These are phyloP conservation scores for Lymantria monacha DNA, from an alignment of 2,888 invertebrate genomes.

Conservation along the genomic window DNA sequence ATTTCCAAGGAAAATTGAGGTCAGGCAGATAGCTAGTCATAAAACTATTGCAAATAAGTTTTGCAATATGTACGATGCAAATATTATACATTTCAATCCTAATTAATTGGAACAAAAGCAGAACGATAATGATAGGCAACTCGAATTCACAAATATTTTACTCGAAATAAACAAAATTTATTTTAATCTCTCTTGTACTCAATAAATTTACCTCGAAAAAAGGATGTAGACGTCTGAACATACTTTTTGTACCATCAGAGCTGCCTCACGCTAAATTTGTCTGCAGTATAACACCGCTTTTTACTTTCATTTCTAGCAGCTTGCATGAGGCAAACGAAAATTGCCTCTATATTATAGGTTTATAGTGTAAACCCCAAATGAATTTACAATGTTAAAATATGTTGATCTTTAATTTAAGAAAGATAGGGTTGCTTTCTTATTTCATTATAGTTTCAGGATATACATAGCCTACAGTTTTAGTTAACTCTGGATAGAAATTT, in stretches of 20 bases:
- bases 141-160: too few species aligned
- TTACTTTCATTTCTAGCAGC: conserved; percentile 30
- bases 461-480: background rate
- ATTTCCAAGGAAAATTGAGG: too few species aligned
- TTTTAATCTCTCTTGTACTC: conserved; percentile 45
- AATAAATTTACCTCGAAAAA: conserved; percentile 51
- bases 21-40: too few species aligned
- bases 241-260: conserved; percentile 47
- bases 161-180: conserved; percentile 27
- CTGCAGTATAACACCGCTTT: conserved; percentile 48
- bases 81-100: too few species aligned
- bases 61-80: too few species aligned
- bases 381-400: conserved; percentile 10
- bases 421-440: background rate
- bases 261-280: conserved; percentile 67
- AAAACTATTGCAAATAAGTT: too few species aligned
- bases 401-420: conserved; percentile 12
- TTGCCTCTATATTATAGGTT: conserved; percentile 34
- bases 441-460: background rate
- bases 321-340: conserved; percentile 47
- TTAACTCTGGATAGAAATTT: background rate
- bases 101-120: too few species aligned
- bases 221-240: conserved; percentile 51
- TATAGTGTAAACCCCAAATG: conserved; percentile 32
- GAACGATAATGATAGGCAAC: too few species aligned